Evolutionary conservation across 2,797 vertebrate genomes (phyloP).

Genomic region (Enteromius fasciolatus): DNA sequence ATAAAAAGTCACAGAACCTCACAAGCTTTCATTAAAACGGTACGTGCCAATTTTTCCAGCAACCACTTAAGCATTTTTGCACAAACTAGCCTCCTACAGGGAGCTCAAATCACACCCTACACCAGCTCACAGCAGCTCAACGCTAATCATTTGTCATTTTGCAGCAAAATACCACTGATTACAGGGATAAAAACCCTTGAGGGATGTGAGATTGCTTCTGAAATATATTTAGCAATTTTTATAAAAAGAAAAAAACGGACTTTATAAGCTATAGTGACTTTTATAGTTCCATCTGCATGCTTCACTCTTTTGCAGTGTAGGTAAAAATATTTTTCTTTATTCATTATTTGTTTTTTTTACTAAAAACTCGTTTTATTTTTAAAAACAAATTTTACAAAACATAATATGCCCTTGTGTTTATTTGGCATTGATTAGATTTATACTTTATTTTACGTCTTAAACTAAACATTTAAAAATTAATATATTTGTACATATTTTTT

Average conservation of each 20-base stretch:
- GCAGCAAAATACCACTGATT: constrained; percentile 19
- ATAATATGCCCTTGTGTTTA: not conserved
- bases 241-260: not conserved
- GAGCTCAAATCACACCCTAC: constrained; percentile 14
- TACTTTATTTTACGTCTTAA: not conserved
- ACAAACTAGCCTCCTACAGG: not conserved
- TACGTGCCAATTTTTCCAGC: not conserved
- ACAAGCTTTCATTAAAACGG: constrained; percentile 4
- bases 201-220: not conserved
- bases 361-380: not conserved
- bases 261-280: not conserved
- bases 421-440: not conserved
- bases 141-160: constrained; percentile 8
- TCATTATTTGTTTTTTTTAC: not conserved
- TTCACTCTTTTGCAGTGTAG: not conserved
- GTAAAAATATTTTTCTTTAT: not conserved
- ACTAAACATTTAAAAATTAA: not conserved
- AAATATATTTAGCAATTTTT: not conserved
- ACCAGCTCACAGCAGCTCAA: not conserved
- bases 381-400: not conserved
- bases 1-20: not conserved
- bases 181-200: not conserved
- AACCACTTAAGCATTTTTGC: constrained; percentile 13
- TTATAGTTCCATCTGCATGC: not conserved
- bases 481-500: too few species aligned